These are phyloP conservation scores for Poecilobothrus nobilitatus DNA, from an alignment of 2,888 invertebrate species.

Conservation along the genomic window DNA sequence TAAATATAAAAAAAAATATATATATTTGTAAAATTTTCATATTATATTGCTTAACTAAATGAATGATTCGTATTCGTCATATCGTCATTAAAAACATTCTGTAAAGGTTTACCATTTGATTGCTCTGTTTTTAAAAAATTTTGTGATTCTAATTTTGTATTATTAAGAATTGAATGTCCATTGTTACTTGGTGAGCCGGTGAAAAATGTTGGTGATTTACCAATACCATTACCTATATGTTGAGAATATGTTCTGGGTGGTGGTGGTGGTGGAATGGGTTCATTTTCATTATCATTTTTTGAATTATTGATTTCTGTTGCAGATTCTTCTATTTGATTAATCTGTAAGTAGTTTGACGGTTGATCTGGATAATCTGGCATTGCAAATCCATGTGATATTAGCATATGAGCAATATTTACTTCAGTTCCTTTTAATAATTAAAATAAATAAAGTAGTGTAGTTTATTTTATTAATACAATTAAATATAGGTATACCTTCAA, in stretches of 20 bases:
- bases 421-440: conserved; percentile 29
- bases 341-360: conserved; percentile 16
- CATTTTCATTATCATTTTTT: neutral
- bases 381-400: conserved; percentile 38
- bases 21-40: neutral
- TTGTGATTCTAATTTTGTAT: conserved; percentile 1
- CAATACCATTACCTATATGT: neutral
- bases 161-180: neutral
- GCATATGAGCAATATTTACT: conserved; percentile 36
- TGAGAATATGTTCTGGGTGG: conserved; percentile 2
- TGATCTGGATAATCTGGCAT: conserved; percentile 25
- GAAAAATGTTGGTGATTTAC: neutral
- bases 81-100: neutral
- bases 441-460: neutral
- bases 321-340: neutral
- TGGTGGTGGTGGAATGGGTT: neutral
- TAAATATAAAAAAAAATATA: neutral
- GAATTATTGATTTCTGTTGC: conserved; percentile 13
- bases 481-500: conserved; percentile 44
- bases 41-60: neutral
- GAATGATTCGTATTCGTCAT: neutral
- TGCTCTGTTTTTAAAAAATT: conserved; percentile 5
- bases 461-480: neutral
- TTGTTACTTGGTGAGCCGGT: neutral
- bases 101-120: neutral